Evolutionary conservation across 2,113 vertebrate genomes (phyloP).

Genomic region (Mormyrus lacerda): DNA sequence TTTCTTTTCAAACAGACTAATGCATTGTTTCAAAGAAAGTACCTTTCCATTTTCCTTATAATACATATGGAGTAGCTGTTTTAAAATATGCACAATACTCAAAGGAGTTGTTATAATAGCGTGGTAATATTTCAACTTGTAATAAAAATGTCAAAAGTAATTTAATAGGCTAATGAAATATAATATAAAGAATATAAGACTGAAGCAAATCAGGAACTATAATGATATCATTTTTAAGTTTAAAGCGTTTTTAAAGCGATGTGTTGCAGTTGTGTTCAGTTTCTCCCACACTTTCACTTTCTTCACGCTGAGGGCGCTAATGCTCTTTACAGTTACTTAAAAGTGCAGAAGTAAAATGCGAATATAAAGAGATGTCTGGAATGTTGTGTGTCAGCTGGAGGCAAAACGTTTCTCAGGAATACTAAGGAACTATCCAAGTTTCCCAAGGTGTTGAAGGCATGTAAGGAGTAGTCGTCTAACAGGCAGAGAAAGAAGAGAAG

Average conservation of each 20-base stretch:
- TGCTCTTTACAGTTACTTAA: neutral
- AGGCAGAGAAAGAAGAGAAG: neutral
- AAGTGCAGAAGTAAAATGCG: neutral
- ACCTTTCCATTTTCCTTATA: neutral
- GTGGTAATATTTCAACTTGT: neutral
- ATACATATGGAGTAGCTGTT: neutral
- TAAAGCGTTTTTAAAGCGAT: neutral
- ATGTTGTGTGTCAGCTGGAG: neutral
- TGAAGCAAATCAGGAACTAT: neutral
- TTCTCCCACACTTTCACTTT: neutral
- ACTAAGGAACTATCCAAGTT: neutral
- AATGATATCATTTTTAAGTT: neutral
- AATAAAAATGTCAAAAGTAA: neutral
- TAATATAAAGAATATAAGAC: neutral
- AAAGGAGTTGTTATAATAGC: neutral
- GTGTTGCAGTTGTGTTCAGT: neutral
- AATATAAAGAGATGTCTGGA: neutral
- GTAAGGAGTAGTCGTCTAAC: neutral
- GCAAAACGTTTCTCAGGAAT: neutral
- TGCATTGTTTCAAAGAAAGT: neutral
- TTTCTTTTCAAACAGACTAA: constrained; percentile 9
- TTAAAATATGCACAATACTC: neutral
- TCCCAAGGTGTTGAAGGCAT: neutral
- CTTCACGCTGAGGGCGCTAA: neutral
- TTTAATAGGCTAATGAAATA: constrained; percentile 7